phyloP scores from a whole-genome alignment of 2,888 invertebrate species.

The Melieria omissa region DNA sequence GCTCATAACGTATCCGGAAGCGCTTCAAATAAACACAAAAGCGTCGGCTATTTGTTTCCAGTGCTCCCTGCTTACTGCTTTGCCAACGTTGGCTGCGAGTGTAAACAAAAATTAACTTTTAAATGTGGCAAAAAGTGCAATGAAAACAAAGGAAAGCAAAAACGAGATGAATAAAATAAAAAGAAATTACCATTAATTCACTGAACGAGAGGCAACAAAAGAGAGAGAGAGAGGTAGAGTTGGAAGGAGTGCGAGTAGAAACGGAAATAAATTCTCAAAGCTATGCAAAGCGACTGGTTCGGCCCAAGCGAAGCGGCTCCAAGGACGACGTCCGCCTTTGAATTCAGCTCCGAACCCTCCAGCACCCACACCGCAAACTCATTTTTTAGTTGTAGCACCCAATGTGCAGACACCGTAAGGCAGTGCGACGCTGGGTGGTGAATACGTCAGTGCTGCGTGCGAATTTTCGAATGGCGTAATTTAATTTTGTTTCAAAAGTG shows the following conservation, averaged over 20 bases:
- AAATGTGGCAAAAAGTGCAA: background rate
- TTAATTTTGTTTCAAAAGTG: conserved; percentile 22
- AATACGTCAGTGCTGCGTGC: background rate
- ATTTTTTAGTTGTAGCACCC: no score
- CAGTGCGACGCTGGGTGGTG: no score
- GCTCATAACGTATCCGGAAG: no score
- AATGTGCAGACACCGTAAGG: no score
- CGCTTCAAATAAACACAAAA: background rate
- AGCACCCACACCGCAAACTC: no score
- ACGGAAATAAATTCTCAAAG: no score
- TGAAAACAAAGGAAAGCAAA: background rate
- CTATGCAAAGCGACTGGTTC: no score
- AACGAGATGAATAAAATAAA: background rate
- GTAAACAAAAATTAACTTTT: conserved; percentile 5
- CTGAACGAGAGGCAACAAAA: background rate
- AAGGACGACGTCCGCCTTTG: no score
- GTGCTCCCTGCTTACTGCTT: background rate
- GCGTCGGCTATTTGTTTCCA: background rate
- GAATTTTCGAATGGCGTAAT: conserved; percentile 19
- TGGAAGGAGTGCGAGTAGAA: no score
- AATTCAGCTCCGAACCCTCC: no score
- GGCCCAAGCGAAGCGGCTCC: no score
- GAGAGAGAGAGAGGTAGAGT: background rate
- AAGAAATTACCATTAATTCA: conserved; percentile 2
- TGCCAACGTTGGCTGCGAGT: background rate